phyloP scores from a whole-genome alignment of 2,888 invertebrate genomes.

The Noctua comes region DNA sequence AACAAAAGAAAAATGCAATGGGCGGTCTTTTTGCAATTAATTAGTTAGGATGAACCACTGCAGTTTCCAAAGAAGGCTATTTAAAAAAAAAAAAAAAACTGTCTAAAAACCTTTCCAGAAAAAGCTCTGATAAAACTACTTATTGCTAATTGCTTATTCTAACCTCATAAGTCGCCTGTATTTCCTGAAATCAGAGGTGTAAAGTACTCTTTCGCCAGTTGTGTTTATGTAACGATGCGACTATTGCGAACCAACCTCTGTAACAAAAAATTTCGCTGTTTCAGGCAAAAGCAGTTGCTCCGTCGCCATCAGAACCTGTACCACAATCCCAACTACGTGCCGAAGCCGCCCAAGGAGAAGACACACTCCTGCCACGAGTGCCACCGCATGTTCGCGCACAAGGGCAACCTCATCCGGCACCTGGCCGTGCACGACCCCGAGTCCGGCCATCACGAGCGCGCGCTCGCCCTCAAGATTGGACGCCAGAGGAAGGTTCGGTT shows the following conservation, averaged over 20 bases:
- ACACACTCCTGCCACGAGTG: slow-evolving; percentile 96
- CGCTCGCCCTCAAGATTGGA: slow-evolving; percentile 94
- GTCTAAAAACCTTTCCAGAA: neutral
- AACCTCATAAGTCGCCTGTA: neutral
- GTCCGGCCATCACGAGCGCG: slow-evolving; percentile 93
- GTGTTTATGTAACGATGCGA: neutral
- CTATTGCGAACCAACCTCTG: neutral
- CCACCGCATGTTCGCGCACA: slow-evolving; percentile 94
- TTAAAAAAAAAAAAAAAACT: neutral
- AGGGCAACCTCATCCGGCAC: slow-evolving; percentile 97
- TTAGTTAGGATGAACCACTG: neutral
- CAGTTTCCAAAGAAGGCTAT: neutral
- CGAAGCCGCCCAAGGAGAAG: slow-evolving; percentile 97
- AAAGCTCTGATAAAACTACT: neutral
- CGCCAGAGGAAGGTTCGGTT: slow-evolving; percentile 94
- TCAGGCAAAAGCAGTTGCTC: slow-evolving; percentile 97
- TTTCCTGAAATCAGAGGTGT: neutral
- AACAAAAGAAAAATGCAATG: neutral
- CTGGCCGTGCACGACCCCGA: slow-evolving; percentile 97
- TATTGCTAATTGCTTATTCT: neutral
- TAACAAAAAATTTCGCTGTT: neutral
- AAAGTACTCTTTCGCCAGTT: neutral
- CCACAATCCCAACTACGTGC: slow-evolving; percentile 97
- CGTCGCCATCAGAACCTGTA: slow-evolving; percentile 97
- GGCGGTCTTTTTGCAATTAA: neutral